Base-by-base conservation (phyloP, 2,888 invertebrate species). In the Galeopsomyia nigrocyanea region DNA sequence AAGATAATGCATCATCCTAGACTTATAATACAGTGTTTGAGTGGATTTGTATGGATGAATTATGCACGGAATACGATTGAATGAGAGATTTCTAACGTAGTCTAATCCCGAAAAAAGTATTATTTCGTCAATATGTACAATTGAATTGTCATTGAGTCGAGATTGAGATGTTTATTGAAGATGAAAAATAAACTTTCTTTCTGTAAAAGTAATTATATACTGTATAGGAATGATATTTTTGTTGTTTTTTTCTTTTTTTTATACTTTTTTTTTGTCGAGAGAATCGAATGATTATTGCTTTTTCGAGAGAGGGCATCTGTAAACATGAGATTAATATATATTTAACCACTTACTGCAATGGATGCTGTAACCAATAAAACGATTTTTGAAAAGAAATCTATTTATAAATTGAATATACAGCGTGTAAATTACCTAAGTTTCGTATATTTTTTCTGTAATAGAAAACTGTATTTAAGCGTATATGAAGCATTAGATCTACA, bases 401-500 rank as follows among this genome's bases (percentile, higher is more conserved):
- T 82, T 82, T 82, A 82, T 82, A 75, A 81, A 77, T 77, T 78
- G 78, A 79, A 81, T 82, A 78, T 80, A 79, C 83, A 82, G 81
- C 80, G 79, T 84, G 84, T 83, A 84, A 82, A 84, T 82, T 84
- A 82, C 80, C 79, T 83, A 80, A 83, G 82, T 82, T 83, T 83
- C 81, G 79, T 82, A 83, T 83, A 81, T 82, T 82, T 79, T 82
- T 83, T 84, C 83, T 82, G 82, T 82, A 82, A 83, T 83, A 83
- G 83, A 83, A 79, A 79, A 83, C 81, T 85, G 84, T 84, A 84
- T 86, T 84, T 84, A 84, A 82, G 81, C 82, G 81, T 84, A 81
- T 85, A 85, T 83, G 79, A 79, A 82, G 81, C 81, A 83, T 80
- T 84, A 83, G 81, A 82, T 80, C 78, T 82, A 82, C 78, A 79